A percentile compares a stretch with the other conserved stretches of the same genome.
Evolutionary conservation across 2,888 invertebrate genomes (phyloP).

Genomic region (Ecdyonurus torrentis): DNA sequence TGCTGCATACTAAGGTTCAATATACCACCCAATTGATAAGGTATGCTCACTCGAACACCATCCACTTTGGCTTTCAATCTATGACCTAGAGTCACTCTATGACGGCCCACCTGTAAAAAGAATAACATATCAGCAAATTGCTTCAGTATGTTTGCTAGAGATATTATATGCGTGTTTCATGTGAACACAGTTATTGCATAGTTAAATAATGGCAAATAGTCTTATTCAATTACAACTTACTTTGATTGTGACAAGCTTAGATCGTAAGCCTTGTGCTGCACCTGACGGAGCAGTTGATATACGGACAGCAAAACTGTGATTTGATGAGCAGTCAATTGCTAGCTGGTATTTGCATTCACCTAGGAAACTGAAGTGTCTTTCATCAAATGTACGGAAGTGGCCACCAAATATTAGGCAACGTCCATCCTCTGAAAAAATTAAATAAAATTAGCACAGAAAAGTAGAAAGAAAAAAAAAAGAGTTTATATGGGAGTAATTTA

Average conservation of each 20-base stretch:
- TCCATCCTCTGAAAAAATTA: constrained; percentile 45
- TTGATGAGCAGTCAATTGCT: constrained; percentile 52
- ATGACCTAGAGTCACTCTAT: constrained; percentile 72
- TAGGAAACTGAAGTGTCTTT: constrained; percentile 83
- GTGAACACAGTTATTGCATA: neutral
- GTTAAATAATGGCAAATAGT: neutral
- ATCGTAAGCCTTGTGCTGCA: constrained; percentile 74
- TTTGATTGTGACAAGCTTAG: constrained; percentile 70
- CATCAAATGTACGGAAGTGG: constrained; percentile 90
- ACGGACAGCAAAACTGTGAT: constrained; percentile 62
- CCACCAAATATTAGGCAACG: constrained; percentile 90
- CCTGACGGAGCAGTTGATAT: constrained; percentile 76
- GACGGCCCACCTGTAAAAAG: constrained; percentile 33
- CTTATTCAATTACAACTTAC: constrained; percentile 24
- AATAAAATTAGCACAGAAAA: too few relatives aligned
- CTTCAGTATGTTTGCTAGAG: neutral
- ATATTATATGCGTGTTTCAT: neutral
- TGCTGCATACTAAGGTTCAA: neutral
- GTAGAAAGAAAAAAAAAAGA: too few relatives aligned
- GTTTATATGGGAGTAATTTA: too few relatives aligned
- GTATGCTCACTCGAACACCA: constrained; percentile 52
- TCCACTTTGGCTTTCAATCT: constrained; percentile 75
- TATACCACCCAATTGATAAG: constrained; percentile 30
- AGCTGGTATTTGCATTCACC: constrained; percentile 86
- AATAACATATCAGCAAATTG: neutral